These are phyloP conservation scores for Cryptocheilus praepositus DNA, from an alignment of 2,888 invertebrate species.

Conservation along the genomic window DNA sequence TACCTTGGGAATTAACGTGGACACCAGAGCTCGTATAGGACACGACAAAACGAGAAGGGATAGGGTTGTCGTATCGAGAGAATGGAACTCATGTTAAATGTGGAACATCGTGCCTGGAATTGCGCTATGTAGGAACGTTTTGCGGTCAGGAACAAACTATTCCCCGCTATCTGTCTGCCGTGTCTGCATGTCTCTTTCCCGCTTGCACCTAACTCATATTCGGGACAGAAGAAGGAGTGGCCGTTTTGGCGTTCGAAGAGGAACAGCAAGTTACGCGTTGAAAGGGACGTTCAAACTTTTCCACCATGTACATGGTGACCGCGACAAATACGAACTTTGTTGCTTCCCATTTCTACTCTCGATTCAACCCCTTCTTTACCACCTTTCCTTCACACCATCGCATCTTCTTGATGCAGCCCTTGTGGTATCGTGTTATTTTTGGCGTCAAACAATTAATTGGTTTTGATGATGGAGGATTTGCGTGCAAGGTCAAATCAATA, in stretches of 20 bases:
- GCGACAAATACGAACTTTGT: constrained; percentile 40
- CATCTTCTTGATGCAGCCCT: no score
- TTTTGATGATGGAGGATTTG: no score
- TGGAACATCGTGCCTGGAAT: constrained; percentile 32
- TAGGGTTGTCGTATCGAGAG: neutral
- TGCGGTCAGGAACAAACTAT: constrained; percentile 27
- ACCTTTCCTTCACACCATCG: neutral
- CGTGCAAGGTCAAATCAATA: no score
- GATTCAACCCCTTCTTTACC: neutral
- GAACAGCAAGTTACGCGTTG: constrained; percentile 19
- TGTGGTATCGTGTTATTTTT: no score
- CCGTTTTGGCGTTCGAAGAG: constrained; percentile 12
- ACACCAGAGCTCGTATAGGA: neutral
- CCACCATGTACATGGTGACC: constrained; percentile 15
- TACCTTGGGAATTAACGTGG: no score
- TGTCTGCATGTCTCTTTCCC: constrained; percentile 2
- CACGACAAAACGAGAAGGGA: neutral
- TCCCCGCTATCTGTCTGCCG: neutral
- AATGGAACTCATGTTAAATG: constrained; percentile 20
- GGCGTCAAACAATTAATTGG: no score
- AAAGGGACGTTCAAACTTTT: constrained; percentile 38
- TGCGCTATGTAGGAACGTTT: constrained; percentile 42
- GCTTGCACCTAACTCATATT: constrained; percentile 8
- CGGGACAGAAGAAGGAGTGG: neutral
- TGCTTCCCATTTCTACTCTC: constrained; percentile 9